A percentile compares a stretch with the other conserved stretches of the same genome.
Conservation (phyloP, 2,797 vertebrate genomes). For the Vespertilio murinus region DNA sequence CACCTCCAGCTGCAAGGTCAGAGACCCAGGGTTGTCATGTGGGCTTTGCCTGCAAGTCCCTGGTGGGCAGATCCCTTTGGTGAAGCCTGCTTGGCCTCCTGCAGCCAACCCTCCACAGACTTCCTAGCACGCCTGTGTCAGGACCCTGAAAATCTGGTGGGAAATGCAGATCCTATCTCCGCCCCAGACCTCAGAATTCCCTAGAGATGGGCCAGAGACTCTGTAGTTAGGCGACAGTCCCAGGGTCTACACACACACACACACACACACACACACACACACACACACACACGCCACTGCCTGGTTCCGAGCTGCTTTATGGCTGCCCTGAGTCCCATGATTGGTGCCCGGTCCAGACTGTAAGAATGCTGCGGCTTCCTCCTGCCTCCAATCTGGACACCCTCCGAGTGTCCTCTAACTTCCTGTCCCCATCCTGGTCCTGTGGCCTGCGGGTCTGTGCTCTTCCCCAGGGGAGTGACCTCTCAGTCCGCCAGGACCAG, state of each 20-base stretch:
- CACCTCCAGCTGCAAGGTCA: background rate
- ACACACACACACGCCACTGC: rapidly evolving
- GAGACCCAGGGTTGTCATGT: background rate
- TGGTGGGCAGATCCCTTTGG: background rate
- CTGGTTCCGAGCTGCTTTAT: background rate
- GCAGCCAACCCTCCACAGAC: background rate
- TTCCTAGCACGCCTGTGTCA: background rate
- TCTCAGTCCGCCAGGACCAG: background rate
- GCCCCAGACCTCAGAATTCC: background rate
- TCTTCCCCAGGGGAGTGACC: background rate
- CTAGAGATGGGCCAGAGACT: background rate
- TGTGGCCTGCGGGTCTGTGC: background rate
- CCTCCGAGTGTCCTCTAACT: background rate
- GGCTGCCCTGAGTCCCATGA: rapidly evolving
- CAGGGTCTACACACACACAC: background rate
- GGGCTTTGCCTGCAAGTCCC: background rate
- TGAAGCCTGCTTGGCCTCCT: background rate
- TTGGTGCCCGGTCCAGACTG: background rate
- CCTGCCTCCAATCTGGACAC: background rate
- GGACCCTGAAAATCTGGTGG: background rate
- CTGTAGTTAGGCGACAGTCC: background rate
- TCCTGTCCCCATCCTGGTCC: background rate
- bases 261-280: rapidly evolving
- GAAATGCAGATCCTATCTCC: background rate
- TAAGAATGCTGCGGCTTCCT: background rate